Evolutionary conservation across 1,140 invertebrate species (phyloP).

Genomic region (Mesaphorura yosii): DNA sequence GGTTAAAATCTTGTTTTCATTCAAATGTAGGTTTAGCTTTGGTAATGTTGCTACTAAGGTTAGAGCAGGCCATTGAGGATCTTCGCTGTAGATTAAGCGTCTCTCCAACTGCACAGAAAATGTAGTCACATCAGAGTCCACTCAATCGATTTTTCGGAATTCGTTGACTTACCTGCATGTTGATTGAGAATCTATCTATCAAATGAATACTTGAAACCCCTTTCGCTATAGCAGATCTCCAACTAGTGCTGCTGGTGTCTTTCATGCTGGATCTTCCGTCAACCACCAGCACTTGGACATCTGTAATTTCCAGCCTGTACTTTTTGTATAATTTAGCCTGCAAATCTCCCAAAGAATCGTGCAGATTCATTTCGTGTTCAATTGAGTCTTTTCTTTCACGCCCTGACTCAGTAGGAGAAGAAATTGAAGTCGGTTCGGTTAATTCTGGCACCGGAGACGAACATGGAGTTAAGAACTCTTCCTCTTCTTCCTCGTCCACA

Average conservation of each 20-base stretch:
- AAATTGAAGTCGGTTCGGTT: constrained; percentile 34
- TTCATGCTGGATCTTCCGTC: no score
- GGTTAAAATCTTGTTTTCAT: constrained; percentile 69
- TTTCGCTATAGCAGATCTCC: constrained; percentile 71
- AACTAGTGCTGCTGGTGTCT: constrained; percentile 56
- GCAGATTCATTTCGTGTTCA: constrained; percentile 30
- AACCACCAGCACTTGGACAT: constrained; percentile 70
- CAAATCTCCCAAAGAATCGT: constrained; percentile 21
- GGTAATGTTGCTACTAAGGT: constrained; percentile 73
- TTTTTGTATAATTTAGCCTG: constrained; percentile 37
- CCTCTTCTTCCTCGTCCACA: constrained; percentile 36
- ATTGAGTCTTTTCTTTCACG: background rate
- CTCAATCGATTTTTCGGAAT: background rate
- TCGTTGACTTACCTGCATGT: background rate
- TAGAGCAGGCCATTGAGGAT: constrained; percentile 72
- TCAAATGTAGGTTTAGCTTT: constrained; percentile 74
- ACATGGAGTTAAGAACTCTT: constrained; percentile 75
- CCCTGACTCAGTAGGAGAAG: constrained; percentile 14
- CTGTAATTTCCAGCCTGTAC: constrained; percentile 69
- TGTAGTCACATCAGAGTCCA: background rate
- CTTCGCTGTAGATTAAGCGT: constrained; percentile 63
- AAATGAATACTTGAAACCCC: constrained; percentile 35
- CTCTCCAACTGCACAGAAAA: constrained; percentile 50
- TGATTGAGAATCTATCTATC: constrained; percentile 5
- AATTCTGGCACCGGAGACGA: constrained; percentile 62